Evolutionary conservation across 2,888 invertebrate species (phyloP), one percentile per base, ranked within the genome.

Genomic region (Polia nebulosa): DNA sequence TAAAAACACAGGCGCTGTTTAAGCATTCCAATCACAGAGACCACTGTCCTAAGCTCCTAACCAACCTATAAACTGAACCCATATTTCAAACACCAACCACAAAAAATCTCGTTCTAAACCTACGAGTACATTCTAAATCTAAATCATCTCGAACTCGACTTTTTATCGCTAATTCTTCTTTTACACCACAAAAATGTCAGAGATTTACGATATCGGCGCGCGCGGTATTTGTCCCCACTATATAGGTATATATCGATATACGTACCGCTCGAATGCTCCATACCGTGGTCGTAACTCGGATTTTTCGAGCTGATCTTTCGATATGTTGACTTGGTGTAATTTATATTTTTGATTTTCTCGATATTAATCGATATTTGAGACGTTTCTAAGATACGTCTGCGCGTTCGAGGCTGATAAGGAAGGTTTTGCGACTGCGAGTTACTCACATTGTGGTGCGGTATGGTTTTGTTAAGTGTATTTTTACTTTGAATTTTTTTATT

Each of bases 361-460:
- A 90, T 91, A 90, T 89, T 89, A 90, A 90, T 92, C 89, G 90
- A 88, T 89, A 90, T 87, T 88, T 85, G 88, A 88, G 88, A 87
- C 87, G 84, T 84, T 84, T 84, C 88, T 84, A 81, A 87, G 84
- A 85, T 87, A 83, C 69, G 82, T 83, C 57, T 66, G 76, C 57
- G 72, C 53, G 27, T 41, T 64, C 13, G 9, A 57, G 39, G 11
- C 52, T 55, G 83, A 78, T 82, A 78, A 76, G 49, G 49, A 20
- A 32, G 64, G 52, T 58, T 75, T 64, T 47, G 39, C 8, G 39
- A 53, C 60, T 51, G 74, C 76, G 74, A 65, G 69, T 65, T 79
- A 77, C 76, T 70, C 58, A 76, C 68, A 76, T 65, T 67, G 49
- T 66, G 25, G 64, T 69, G 27, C 29, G n/a, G 39, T 72, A 52